Evolutionary conservation across 2,888 invertebrate genomes (phyloP), one percentile per base, ranked within the genome.

Genomic region (Nephrotoma appendiculata): DNA sequence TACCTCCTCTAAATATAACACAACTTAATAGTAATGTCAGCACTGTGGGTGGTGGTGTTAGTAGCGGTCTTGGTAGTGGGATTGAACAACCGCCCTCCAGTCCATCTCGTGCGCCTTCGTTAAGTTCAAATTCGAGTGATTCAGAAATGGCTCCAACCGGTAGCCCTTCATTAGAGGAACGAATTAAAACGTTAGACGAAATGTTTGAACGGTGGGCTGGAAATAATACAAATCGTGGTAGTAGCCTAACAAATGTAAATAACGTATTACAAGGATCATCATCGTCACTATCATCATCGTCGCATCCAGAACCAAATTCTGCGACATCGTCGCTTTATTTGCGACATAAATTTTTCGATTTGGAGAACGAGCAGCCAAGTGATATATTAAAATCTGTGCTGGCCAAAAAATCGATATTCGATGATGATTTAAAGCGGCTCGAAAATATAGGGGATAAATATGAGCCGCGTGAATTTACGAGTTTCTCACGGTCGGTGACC

Each of bases 401-500:
- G 89, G 97, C 98, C 5, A 97, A 97, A 91, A 95, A 96, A 88
- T 98, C 98, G 86, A 97, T 99, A 86, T 98, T 99, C 91, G 99
- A 99, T 91, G 98, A 98, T 91, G 99, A 99, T 91, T 95, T 96
- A 71, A 98, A 98, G 91, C 93, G 99, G 48, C 93, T 99, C 87
- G 98, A 98, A 91, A 97, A 96, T 89, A 95, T 96, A 87, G 94
- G 95, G 90, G 95, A 98, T 91, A 95, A 97, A 92, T 95, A 97
- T 92, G 94, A 98, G 92, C 94, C 93, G 88, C 93, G 91, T 91
- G 89, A 89, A 71, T 88, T 88, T 84, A 87, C 89, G 6, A 89
- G 89, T 87, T 43, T 89, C 42, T 52, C 87, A 9, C 86, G 88
- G 31, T 15, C 83, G 31, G 15, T 71, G n/a, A 85, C 52, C 15